Percentiles rank a stretch among this genome's conserved stretches.
Evolutionary conservation across 2,113 vertebrate genomes (phyloP).

Genomic region (Neolamprologus sp.): DNA sequence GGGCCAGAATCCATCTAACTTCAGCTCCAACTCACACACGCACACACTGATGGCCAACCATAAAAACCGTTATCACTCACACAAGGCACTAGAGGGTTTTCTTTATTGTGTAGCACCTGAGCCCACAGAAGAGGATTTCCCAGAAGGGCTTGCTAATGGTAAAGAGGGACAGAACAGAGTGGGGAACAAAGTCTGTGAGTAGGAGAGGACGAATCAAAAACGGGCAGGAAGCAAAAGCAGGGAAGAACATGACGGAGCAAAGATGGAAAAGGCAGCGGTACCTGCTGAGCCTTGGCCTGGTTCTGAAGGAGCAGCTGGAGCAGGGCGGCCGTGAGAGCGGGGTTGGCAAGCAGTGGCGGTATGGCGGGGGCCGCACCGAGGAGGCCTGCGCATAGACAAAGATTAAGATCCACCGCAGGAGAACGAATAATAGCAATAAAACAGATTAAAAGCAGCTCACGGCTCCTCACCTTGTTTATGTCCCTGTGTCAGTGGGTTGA

Average conservation of each 20-base stretch:
- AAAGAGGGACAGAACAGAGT: conserved; percentile 19
- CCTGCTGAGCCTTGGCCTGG: conserved; percentile 82
- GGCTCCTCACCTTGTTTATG: conserved; percentile 78
- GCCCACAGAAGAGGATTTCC: conserved; percentile 74
- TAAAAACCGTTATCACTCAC: conserved; percentile 66
- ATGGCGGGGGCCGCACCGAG: conserved; percentile 79
- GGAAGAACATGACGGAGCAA: background rate
- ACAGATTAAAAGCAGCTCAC: background rate
- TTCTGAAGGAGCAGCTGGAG: conserved; percentile 86
- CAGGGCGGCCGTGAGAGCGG: conserved; percentile 78
- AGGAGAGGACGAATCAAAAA: background rate
- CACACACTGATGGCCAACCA: background rate
- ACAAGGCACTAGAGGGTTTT: conserved; percentile 62
- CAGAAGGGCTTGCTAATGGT: conserved; percentile 72
- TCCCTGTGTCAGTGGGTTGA: conserved; percentile 79
- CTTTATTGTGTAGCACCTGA: conserved; percentile 74
- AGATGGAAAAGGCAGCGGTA: conserved; percentile 17
- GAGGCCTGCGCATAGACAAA: conserved; percentile 68
- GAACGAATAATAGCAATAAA: background rate
- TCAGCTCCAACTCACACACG: background rate
- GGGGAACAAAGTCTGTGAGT: background rate
- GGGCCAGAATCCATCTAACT: background rate
- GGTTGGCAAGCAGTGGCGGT: conserved; percentile 79
- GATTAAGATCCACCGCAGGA: background rate
- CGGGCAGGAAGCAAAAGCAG: background rate